phyloP scores from a whole-genome alignment of 2,888 invertebrate genomes.

The Tillus elongatus region DNA sequence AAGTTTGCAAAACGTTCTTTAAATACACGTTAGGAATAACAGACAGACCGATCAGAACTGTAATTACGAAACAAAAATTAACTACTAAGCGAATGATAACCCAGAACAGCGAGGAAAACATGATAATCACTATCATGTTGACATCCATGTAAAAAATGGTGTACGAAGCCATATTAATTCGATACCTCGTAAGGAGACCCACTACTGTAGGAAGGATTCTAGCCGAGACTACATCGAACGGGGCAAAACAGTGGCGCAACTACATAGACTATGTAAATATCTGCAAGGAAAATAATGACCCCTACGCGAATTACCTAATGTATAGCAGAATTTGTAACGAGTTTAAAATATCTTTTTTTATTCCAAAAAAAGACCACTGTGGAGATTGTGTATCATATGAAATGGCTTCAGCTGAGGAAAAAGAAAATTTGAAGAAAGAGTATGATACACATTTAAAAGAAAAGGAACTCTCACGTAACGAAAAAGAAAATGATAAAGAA shows the following conservation, averaged over 20 bases:
- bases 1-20: constrained; percentile 18
- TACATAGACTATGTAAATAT: constrained; percentile 22
- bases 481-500: constrained; percentile 20
- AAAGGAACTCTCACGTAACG: constrained; percentile 18
- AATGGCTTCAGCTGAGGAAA: constrained; percentile 14
- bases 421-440: constrained; percentile 13
- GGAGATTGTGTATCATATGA: constrained; percentile 14
- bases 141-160: constrained; percentile 18
- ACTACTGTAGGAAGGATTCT: constrained; percentile 21
- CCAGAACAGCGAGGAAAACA: constrained; percentile 14
- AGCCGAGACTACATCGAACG: constrained; percentile 23
- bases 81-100: no score
- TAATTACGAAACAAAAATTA: constrained; percentile 13
- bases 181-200: constrained; percentile 24
- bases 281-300: constrained; percentile 14
- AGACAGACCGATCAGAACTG: constrained; percentile 19
- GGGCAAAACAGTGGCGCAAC: constrained; percentile 20
- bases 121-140: constrained; percentile 14
- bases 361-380: constrained; percentile 21
- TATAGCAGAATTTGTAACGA: constrained; percentile 19
- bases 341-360: constrained; percentile 20
- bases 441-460: constrained; percentile 19
- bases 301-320: constrained; percentile 15
- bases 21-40: constrained; percentile 17
- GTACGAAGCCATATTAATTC: constrained; percentile 21